Evolutionary conservation across 2,113 vertebrate genomes (phyloP), one percentile per base, ranked within the genome.

Genomic region (Pithys albifrons): DNA sequence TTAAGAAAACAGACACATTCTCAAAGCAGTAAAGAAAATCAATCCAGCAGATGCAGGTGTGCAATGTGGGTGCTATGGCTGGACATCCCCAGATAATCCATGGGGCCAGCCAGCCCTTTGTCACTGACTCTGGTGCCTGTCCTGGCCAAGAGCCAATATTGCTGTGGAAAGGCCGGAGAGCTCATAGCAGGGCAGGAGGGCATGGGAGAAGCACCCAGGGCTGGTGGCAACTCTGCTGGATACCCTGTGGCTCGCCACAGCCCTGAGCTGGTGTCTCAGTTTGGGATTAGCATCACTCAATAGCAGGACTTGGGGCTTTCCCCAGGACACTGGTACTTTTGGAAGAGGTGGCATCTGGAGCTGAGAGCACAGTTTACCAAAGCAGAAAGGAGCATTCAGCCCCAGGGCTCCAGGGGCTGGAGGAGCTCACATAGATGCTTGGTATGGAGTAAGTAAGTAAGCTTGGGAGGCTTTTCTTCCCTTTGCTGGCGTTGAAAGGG

Each of bases 131-230:
- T 28, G n/a, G 41, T 49, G 41, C 35, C 23, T 58, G 37, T 72
- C 58, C 66, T 0, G 2, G 16, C 28, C 35, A 37, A 57, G 55
- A 75, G 55, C 48, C 2, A 2, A 24, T 16, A 11, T 49, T 49
- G n/a, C 55, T 1, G 1, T 39, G 57, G 17, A 19, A 43, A 70
- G 41, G 6, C 2, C 2, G 27, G 19, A 46, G 52, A 73, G 12
- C 46, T 61, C 2, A 1, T 28, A 51, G 43, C 4, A 8, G 49
- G 35, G 20, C 0, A 24, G 17, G 27, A n/a, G 23, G 64, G 19
- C 10, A 18, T 3, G 9, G 35, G 27, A 62, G 35, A 41, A 62
- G 48, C 8, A 23, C 14, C 14, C 1, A 0, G 49, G 19, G 37
- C 51, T 1, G 11, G 19, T 8, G 25, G 59, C 39, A 39, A 24